Evolutionary conservation across 2,888 invertebrate species (phyloP).

Genomic region (Strigamia maritima): DNA sequence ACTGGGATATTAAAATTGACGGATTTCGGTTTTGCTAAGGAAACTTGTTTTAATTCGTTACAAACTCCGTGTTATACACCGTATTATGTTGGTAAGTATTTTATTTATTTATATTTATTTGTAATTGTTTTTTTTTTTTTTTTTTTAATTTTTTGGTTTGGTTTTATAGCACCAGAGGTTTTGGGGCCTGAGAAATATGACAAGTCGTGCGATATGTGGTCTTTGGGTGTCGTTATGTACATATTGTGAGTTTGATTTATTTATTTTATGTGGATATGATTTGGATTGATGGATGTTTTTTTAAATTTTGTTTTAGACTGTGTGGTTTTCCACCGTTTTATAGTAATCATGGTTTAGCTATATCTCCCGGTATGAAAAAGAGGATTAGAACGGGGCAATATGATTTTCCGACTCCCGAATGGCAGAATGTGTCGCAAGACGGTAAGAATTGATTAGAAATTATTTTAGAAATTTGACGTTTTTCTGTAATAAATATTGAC

Average conservation of each 20-base stretch:
- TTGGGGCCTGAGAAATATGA: slow-evolving; percentile 96
- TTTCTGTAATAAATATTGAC: no score
- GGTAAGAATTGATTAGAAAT: slow-evolving; percentile 55
- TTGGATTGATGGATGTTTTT: no score
- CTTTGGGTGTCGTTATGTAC: slow-evolving; percentile 98
- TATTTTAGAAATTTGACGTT: no score
- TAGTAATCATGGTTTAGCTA: slow-evolving; percentile 93
- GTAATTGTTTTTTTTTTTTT: slow-evolving; percentile 44
- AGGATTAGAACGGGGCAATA: slow-evolving; percentile 93
- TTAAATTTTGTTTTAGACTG: slow-evolving; percentile 60
- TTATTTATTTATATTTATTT: slow-evolving; percentile 1
- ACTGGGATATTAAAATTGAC: slow-evolving; percentile 87
- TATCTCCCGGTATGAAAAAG: slow-evolving; percentile 99
- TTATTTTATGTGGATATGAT: no score
- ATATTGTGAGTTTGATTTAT: slow-evolving; percentile 68
- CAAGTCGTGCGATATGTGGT: slow-evolving; percentile 99
- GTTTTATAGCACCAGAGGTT: slow-evolving; percentile 80
- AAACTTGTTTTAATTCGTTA: slow-evolving; percentile 79
- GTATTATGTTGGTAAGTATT: slow-evolving; percentile 83
- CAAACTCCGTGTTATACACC: slow-evolving; percentile 99
- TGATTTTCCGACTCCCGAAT: slow-evolving; percentile 93
- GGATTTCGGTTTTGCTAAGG: slow-evolving; percentile 99
- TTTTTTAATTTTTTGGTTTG: no score
- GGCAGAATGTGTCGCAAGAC: slow-evolving; percentile 88
- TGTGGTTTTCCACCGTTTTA: slow-evolving; percentile 99